These are phyloP conservation scores for Arvicanthis niloticus DNA, from an alignment of 2,113 vertebrate genomes.

Conservation along the genomic window DNA sequence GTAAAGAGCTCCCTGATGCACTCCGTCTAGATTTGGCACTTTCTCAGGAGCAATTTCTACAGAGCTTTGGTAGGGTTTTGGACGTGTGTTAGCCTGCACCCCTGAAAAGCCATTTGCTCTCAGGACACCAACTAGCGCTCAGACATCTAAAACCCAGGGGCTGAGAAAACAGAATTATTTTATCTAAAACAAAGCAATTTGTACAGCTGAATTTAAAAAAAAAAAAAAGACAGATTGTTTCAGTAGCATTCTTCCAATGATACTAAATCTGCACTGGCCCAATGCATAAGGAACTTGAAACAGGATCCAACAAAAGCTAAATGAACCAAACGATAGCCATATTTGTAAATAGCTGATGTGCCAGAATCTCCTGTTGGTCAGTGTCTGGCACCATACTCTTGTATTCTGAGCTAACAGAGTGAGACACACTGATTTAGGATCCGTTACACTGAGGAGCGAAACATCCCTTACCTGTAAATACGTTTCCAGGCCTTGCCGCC, in stretches of 20 bases:
- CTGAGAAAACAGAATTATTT: not conserved
- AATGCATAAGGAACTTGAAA: constrained; percentile 13
- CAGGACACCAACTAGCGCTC: not conserved
- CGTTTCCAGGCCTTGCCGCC: constrained; percentile 94
- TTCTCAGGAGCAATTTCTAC: not conserved
- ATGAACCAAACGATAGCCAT: not conserved
- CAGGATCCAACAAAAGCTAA: not conserved
- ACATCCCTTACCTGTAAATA: constrained; percentile 94
- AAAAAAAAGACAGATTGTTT: not conserved
- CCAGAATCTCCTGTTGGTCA: not conserved
- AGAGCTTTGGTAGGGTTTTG: not conserved
- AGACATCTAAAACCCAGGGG: not conserved
- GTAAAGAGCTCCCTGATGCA: not conserved
- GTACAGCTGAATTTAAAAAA: not conserved
- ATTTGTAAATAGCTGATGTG: not conserved
- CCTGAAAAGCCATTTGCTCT: not conserved
- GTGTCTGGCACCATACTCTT: not conserved
- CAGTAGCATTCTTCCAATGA: not conserved
- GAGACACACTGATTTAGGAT: not conserved
- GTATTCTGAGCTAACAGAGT: not conserved
- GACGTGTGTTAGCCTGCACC: not conserved
- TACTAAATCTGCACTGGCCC: not conserved
- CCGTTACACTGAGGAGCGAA: not conserved
- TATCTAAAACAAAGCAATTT: not conserved
- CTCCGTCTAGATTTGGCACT: not conserved